A percentile compares a stretch with the other conserved stretches of the same genome.
Evolutionary conservation across 2,888 invertebrate species (phyloP).

Genomic region (Orthosia gracilis): DNA sequence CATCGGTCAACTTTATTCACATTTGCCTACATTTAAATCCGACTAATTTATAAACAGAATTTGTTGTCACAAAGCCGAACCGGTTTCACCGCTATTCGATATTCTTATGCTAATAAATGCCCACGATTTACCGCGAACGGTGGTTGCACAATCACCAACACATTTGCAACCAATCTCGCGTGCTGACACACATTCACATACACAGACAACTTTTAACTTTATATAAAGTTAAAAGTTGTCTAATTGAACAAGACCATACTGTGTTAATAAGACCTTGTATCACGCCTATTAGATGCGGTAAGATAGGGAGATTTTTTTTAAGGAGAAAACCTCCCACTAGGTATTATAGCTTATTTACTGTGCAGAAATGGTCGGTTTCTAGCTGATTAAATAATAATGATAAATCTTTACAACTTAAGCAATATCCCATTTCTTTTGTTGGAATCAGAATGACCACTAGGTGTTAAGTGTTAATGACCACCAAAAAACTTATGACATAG

Average conservation of each 20-base stretch:
- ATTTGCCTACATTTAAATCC: not conserved
- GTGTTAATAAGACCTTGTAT: not conserved
- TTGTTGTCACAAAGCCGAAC: constrained; percentile 5
- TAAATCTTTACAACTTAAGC: too few species aligned
- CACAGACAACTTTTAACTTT: constrained; percentile 16
- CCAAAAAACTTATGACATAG: too few species aligned
- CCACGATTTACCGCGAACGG: constrained; percentile 14
- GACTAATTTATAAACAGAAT: constrained; percentile 3
- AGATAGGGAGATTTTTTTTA: too few species aligned
- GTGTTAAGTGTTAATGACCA: too few species aligned
- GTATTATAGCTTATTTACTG: too few species aligned
- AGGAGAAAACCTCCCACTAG: too few species aligned
- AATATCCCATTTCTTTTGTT: too few species aligned
- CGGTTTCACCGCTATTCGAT: constrained; percentile 35
- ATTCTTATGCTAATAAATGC: constrained; percentile 42
- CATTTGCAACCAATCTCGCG: constrained; percentile 40
- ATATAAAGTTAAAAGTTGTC: constrained; percentile 12
- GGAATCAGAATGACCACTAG: too few species aligned
- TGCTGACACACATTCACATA: constrained; percentile 49
- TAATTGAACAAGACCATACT: not conserved
- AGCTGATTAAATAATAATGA: too few species aligned
- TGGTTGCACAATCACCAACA: constrained; percentile 50
- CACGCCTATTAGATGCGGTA: too few species aligned
- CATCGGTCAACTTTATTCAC: too few species aligned
- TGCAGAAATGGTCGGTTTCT: too few species aligned